Percentiles rank a stretch among this genome's conserved stretches.
Conservation (phyloP, 2,888 invertebrate genomes). For the Antheraea assamensis region DNA sequence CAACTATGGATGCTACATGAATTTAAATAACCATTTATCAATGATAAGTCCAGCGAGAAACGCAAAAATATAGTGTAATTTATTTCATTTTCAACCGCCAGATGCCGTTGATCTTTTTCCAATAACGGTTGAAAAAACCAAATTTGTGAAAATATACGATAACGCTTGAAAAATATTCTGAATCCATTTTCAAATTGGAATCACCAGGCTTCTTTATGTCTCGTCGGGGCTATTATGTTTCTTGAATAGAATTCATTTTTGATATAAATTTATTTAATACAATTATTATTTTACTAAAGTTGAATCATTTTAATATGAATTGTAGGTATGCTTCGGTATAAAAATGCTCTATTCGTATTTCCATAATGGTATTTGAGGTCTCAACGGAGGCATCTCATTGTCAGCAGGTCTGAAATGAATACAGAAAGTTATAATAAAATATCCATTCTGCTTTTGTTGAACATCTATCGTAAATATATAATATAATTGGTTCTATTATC, state of each 20-base stretch:
- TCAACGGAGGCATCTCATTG: constrained; percentile 30
- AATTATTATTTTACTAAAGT: background rate
- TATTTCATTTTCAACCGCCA: constrained; percentile 14
- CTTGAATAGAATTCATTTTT: background rate
- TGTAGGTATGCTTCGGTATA: background rate
- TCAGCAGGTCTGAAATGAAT: constrained; percentile 39
- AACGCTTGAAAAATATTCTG: constrained; percentile 17
- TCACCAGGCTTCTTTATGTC: constrained; percentile 10
- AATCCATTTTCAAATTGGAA: constrained; percentile 19
- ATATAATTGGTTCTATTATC: too few species aligned
- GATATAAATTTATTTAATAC: background rate
- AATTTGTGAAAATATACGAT: constrained; percentile 17
- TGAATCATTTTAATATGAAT: background rate
- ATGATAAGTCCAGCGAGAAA: constrained; percentile 12
- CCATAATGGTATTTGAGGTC: constrained; percentile 27
- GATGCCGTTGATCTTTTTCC: constrained; percentile 19
- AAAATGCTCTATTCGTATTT: constrained; percentile 8
- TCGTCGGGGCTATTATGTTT: background rate
- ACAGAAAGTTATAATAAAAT: background rate
- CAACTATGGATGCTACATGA: background rate
- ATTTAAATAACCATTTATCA: background rate
- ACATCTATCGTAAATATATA: background rate
- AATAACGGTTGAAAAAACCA: constrained; percentile 14
- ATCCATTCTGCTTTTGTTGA: background rate
- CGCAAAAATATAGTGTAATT: constrained; percentile 7